Conservation (phyloP, 2,797 vertebrate species). For the Acanthornis magna region DNA sequence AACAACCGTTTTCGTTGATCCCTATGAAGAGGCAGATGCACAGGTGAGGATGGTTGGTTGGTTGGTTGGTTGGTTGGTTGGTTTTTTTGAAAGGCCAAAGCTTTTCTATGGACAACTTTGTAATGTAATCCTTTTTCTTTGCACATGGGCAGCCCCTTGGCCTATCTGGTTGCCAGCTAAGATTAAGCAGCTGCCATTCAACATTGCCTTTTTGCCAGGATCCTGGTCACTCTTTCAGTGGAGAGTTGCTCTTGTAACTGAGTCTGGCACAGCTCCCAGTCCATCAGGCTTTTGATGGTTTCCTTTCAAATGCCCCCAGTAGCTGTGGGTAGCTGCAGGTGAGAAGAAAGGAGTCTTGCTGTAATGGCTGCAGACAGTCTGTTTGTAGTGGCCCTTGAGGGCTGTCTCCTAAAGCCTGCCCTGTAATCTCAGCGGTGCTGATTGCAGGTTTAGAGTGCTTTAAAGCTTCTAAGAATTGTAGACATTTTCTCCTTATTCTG, state of each 20-base stretch:
- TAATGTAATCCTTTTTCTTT: background rate
- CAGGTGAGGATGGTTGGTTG: constrained; percentile 77
- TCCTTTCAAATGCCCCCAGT: background rate
- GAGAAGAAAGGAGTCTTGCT: background rate
- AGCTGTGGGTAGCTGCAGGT: background rate
- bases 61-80: background rate
- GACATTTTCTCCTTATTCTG: background rate
- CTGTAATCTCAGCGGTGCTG: background rate
- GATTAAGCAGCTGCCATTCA: background rate
- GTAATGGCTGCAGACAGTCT: background rate
- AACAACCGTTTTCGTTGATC: constrained; percentile 91
- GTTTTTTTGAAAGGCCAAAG: background rate
- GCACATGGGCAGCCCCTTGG: background rate
- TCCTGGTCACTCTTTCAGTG: accelerated
- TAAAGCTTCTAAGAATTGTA: background rate
- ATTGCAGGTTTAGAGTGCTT: background rate
- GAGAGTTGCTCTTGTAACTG: background rate
- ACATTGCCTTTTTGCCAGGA: background rate
- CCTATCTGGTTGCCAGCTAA: background rate
- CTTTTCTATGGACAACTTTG: background rate
- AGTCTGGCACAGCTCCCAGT: background rate
- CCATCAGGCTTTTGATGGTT: background rate
- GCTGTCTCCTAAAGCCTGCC: background rate
- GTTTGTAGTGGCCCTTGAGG: background rate
- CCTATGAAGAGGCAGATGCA: constrained; percentile 93